Percentiles rank a stretch among this genome's conserved stretches.
Evolutionary conservation across 1,140 invertebrate genomes (phyloP).

Genomic region (Tetraneura akinire): DNA sequence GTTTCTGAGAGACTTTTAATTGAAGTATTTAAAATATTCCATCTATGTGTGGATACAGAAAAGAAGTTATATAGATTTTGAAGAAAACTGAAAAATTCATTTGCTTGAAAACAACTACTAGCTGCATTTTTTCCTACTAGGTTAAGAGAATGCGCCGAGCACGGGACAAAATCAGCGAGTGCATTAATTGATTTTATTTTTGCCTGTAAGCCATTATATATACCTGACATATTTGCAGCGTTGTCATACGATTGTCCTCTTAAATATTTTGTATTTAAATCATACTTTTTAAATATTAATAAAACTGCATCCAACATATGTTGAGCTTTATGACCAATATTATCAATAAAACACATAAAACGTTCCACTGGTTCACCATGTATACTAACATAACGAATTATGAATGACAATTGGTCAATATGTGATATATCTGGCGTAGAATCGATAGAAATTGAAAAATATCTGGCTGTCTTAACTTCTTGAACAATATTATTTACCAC

Average conservation of each 20-base stretch:
- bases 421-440: no score
- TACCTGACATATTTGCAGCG: no score
- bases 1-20: constrained; percentile 53
- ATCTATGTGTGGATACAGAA: constrained; percentile 54
- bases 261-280: neutral
- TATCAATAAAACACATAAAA: no score
- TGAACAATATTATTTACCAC: neutral
- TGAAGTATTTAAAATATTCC: no score
- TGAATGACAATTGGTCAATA: neutral
- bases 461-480: neutral
- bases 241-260: no score
- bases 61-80: constrained; percentile 55
- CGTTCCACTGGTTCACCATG: no score
- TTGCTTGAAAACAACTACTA: constrained; percentile 53
- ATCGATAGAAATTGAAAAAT: neutral
- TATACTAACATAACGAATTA: no score
- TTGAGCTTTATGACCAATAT: no score
- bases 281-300: neutral
- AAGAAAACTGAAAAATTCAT: constrained; percentile 55
- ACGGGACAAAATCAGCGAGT: constrained; percentile 55
- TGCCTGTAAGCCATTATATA: constrained; percentile 56
- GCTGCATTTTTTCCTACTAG: no score
- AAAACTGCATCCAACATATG: no score
- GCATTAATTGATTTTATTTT: constrained; percentile 54
- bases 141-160: constrained; percentile 58